Evolutionary conservation across 2,888 invertebrate species (phyloP).

Genomic region (Ferdinandea cuprea): DNA sequence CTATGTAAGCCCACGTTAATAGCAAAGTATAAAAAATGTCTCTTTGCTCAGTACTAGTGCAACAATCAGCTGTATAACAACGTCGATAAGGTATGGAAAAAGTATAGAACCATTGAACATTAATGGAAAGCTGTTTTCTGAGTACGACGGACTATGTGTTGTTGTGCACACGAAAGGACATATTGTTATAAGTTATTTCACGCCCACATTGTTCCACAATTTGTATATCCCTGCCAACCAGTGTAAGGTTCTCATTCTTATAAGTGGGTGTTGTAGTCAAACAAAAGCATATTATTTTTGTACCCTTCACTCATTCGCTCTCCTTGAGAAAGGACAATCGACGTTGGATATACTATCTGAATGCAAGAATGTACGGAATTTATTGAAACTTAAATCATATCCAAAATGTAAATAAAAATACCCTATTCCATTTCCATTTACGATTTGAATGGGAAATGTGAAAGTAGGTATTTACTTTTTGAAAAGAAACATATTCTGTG

Average conservation of each 20-base stretch:
- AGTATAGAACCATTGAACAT: neutral
- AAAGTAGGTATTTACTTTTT: too few species aligned
- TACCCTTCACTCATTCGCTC: neutral
- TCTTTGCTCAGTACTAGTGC: too few species aligned
- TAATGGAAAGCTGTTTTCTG: neutral
- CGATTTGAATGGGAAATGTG: too few species aligned
- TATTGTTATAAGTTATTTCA: slow-evolving; percentile 37
- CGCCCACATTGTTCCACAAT: slow-evolving; percentile 16
- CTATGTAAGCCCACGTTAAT: too few species aligned
- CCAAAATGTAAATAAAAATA: too few species aligned
- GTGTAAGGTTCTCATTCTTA: neutral
- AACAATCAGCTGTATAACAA: too few species aligned
- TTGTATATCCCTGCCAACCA: slow-evolving; percentile 3
- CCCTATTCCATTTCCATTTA: too few species aligned
- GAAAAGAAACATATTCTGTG: too few species aligned
- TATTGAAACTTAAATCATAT: too few species aligned
- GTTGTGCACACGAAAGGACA: slow-evolving; percentile 13
- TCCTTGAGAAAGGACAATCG: neutral
- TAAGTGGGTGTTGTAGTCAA: neutral
- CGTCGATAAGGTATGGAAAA: neutral
- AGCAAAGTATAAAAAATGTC: too few species aligned
- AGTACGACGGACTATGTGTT: neutral
- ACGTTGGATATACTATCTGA: neutral
- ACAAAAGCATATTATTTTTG: slow-evolving; percentile 1
- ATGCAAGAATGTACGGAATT: too few species aligned